Percentiles rank a stretch among this genome's conserved stretches.
Conservation (phyloP, 2,888 invertebrate genomes). For the Neelides folsomi region DNA sequence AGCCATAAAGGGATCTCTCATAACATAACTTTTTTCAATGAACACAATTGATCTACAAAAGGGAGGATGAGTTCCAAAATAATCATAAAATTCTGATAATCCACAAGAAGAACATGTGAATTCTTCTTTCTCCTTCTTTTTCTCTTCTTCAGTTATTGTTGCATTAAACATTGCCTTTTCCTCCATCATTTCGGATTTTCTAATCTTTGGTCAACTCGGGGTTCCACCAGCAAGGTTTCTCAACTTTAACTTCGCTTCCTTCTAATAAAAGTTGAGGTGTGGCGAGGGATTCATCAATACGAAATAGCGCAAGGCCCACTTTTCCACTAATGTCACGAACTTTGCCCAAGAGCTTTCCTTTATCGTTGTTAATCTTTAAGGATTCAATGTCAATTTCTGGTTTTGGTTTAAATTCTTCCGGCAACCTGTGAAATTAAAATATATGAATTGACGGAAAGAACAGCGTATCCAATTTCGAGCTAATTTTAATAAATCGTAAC, state of each 20-base stretch:
- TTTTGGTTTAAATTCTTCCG: conserved; percentile 34
- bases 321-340: conserved; percentile 47
- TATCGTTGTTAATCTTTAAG: conserved; percentile 30
- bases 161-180: conserved; percentile 5
- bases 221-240: conserved; percentile 74
- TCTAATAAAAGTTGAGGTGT: conserved; percentile 48
- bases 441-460: too few relatives aligned
- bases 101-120: conserved; percentile 55
- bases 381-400: conserved; percentile 15
- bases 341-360: conserved; percentile 51
- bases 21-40: conserved; percentile 59
- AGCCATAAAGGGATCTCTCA: conserved; percentile 72
- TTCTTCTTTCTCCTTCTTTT: conserved; percentile 36
- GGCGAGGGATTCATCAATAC: conserved; percentile 55
- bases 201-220: conserved; percentile 52
- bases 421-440: conserved; percentile 30
- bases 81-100: conserved; percentile 57
- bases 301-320: conserved; percentile 57
- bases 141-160: conserved; percentile 15
- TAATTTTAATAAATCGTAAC: too few relatives aligned
- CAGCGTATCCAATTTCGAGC: not conserved
- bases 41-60: conserved; percentile 55
- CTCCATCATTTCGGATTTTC: conserved; percentile 23
- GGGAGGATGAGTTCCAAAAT: conserved; percentile 59
- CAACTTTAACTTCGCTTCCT: conserved; percentile 43